Conservation (phyloP, 2,888 invertebrate species). For the Leptinotarsa tumamoca region DNA sequence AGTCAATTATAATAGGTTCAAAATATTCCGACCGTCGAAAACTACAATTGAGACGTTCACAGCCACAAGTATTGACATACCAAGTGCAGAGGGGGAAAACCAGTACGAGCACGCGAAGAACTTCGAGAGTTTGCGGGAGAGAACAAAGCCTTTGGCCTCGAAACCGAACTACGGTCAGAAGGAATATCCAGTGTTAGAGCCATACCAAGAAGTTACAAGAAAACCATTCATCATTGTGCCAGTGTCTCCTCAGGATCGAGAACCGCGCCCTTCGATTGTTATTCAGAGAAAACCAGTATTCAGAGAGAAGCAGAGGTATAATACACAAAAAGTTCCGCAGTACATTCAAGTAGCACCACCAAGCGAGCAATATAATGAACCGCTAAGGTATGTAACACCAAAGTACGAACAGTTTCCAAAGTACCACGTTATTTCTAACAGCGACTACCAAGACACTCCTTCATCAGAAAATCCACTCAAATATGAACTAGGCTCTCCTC, state of each 20-base stretch:
- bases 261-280: constrained; percentile 34
- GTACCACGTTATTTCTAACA: constrained; percentile 21
- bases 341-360: constrained; percentile 18
- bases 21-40: constrained; percentile 51
- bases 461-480: background rate
- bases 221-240: constrained; percentile 42
- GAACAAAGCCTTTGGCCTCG: constrained; percentile 42
- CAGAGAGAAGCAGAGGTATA: constrained; percentile 23
- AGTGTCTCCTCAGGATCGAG: constrained; percentile 24
- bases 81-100: constrained; percentile 37
- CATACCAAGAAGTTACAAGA: constrained; percentile 35
- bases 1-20: constrained; percentile 39
- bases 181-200: constrained; percentile 33
- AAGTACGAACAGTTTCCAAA: constrained; percentile 28
- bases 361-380: constrained; percentile 24
- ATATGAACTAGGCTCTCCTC: background rate
- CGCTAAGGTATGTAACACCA: constrained; percentile 23
- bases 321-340: constrained; percentile 16
- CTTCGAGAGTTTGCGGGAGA: constrained; percentile 8
- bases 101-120: constrained; percentile 23
- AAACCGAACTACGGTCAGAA: constrained; percentile 26
- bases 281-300: constrained; percentile 41
- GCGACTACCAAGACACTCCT: background rate
- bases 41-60: constrained; percentile 62
- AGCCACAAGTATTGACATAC: constrained; percentile 62